Percentiles rank a stretch among this genome's conserved stretches.
Evolutionary conservation across 2,797 vertebrate species (phyloP).

Genomic region (Neoniphon sammara): DNA sequence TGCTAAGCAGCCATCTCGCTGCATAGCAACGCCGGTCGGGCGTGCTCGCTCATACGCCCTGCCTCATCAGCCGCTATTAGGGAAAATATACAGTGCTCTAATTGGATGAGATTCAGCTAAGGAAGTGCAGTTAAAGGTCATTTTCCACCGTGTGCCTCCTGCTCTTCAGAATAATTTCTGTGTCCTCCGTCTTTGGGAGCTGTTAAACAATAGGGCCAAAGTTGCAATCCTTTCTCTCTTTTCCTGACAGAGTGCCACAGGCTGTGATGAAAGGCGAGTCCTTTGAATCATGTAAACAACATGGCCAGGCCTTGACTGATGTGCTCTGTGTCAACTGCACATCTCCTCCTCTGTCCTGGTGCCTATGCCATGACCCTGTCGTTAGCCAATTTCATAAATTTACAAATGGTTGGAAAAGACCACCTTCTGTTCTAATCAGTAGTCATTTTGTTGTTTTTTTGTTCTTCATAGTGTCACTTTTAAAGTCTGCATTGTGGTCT

Average conservation of each 20-base stretch:
- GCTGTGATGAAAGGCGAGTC: constrained; percentile 78
- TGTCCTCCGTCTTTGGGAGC: constrained; percentile 85
- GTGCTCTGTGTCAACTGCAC: constrained; percentile 71
- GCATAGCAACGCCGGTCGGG: constrained; percentile 96
- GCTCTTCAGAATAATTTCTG: constrained; percentile 90
- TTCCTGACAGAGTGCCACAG: constrained; percentile 74
- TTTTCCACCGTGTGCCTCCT: constrained; percentile 94
- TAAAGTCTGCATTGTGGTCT: constrained; percentile 42
- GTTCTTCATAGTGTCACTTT: constrained; percentile 57
- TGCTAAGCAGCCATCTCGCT: constrained; percentile 97
- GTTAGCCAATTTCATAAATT: constrained; percentile 80
- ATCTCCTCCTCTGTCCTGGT: constrained; percentile 56
- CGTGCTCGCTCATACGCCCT: constrained; percentile 96
- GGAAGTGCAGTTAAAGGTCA: constrained; percentile 99
- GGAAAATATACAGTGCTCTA: constrained; percentile 99
- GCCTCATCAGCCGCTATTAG: constrained; percentile 99
- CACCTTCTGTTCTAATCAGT: constrained; percentile 73
- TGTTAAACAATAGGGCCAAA: constrained; percentile 94
- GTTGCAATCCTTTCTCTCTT: constrained; percentile 83
- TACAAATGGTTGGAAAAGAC: constrained; percentile 69
- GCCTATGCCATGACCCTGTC: constrained; percentile 72
- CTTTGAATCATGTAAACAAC: constrained; percentile 84
- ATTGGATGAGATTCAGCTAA: constrained; percentile 99
- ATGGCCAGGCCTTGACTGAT: constrained; percentile 77
- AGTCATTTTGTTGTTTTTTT: constrained; percentile 63